Evolutionary conservation across 2,797 vertebrate genomes (phyloP), one percentile per base, ranked within the genome.

Genomic region (Allobates femoralis): DNA sequence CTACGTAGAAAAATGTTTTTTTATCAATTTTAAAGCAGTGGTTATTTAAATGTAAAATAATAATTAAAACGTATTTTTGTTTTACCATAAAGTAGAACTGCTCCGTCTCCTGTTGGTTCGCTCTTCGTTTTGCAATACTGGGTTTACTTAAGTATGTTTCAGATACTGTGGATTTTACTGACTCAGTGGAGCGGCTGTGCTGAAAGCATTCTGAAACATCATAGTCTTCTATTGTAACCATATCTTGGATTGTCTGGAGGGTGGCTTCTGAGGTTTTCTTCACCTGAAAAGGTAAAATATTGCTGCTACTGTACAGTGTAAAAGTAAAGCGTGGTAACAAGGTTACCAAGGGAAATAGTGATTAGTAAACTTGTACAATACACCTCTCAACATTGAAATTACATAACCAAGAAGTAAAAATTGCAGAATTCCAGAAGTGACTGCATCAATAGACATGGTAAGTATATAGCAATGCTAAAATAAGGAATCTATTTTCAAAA

Each of bases 231-330:
- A 99, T 98, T 84, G 98, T 99, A 89, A 99, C 97, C 96, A 99
- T 99, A 87, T 99, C 98, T 91, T 99, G 98, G 92, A 99, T 97
- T 2, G 98, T 99, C 91, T 98, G 98, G 85, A 98, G 93, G 50
- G 98, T 99, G 86, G 98, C 98, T 93, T 99, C 98, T 0, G 97
- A 97, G 0, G 98, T 99, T 92, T 99, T 99, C 92, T 99, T 99
- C 77, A 99, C 96, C 98, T 99, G 90, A 6, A 88, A 83, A 91
- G n/a, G 60, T 84, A 89, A 77, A 32, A 32, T 76, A 21, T 56
- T 56, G 56, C 26, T 77, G 51, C 3, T 56, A 10, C n/a, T 16
- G 74, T 7, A 19, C 51, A 77, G 19, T 14, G 26, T 1, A 55
- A 56, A 37, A 21, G 30, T 30, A 66, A 14, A 30, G 4, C 28